phyloP scores from a whole-genome alignment of 1,140 invertebrate species.

The Drosophila baimaii region DNA sequence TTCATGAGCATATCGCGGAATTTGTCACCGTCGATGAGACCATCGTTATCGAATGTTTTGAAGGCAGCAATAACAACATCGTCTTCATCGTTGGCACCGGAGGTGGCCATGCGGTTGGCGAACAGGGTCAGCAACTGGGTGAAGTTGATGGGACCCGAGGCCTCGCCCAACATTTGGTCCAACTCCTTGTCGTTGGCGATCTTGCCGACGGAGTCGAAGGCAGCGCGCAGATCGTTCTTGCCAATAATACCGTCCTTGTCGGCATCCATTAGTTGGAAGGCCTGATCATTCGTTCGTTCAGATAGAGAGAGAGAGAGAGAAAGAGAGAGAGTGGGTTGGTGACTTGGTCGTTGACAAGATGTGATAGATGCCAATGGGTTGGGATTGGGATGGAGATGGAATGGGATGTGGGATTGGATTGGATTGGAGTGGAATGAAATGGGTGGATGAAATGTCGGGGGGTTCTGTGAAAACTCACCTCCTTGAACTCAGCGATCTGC shows the following conservation, averaged over 20 bases:
- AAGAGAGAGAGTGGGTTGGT: conserved; percentile 73
- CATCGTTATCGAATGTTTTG: conserved; percentile 96
- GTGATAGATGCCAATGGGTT: conserved; percentile 34
- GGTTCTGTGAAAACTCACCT: conserved; percentile 87
- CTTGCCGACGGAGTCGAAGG: conserved; percentile 97
- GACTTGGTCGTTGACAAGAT: conserved; percentile 64
- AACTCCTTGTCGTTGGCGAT: conserved; percentile 95
- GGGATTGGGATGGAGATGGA: conserved; percentile 11
- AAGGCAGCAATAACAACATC: conserved; percentile 97
- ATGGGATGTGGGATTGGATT: conserved; percentile 14
- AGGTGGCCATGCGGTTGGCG: conserved; percentile 93
- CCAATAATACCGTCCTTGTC: conserved; percentile 99
- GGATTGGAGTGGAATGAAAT: conserved; percentile 4
- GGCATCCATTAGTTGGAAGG: conserved; percentile 99
- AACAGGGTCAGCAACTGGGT: conserved; percentile 96
- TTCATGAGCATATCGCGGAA: conserved; percentile 97
- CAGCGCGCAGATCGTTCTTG: conserved; percentile 97
- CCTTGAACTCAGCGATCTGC: conserved; percentile 98
- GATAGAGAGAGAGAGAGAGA: conserved; percentile 84
- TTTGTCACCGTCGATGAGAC: conserved; percentile 94
- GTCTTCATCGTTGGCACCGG: conserved; percentile 94
- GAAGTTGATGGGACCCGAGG: conserved; percentile 97
- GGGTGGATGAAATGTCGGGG: conserved; percentile 3
- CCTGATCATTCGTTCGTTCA: conserved; percentile 84
- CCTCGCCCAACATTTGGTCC: conserved; percentile 95